These are phyloP conservation scores for Tolmerus cingulatus DNA, from an alignment of 2,888 invertebrate species.

Conservation along the genomic window DNA sequence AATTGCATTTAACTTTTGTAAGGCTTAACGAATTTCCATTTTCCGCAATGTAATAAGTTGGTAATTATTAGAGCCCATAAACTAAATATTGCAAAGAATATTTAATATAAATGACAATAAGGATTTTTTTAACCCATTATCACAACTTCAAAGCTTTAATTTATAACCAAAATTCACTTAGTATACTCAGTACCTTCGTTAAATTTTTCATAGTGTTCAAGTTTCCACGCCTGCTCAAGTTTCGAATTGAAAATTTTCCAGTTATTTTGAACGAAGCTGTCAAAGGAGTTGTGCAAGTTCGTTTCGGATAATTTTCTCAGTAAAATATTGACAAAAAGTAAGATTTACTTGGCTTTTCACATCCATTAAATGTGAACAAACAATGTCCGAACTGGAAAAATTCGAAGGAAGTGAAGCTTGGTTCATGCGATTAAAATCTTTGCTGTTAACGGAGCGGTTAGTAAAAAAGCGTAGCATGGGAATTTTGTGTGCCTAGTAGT, in stretches of 20 bases:
- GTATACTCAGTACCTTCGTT: not conserved
- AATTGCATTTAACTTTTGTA: not conserved
- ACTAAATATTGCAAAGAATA: no score
- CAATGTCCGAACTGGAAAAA: constrained; percentile 59
- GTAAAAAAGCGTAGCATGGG: constrained; percentile 47
- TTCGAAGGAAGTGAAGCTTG: constrained; percentile 58
- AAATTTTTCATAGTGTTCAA: not conserved
- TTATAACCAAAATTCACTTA: not conserved
- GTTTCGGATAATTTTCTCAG: not conserved
- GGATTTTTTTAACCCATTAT: not conserved
- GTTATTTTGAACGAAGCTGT: not conserved
- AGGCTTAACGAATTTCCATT: not conserved
- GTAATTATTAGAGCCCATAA: no score
- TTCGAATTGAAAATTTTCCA: constrained; percentile 6
- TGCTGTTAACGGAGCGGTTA: constrained; percentile 59
- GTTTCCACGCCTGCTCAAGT: not conserved
- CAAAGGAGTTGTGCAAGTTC: not conserved
- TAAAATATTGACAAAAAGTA: not conserved
- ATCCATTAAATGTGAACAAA: not conserved
- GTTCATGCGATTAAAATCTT: constrained; percentile 56
- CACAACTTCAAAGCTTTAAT: not conserved
- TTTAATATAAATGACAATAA: not conserved
- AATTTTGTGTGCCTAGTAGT: not conserved
- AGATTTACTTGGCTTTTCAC: not conserved
- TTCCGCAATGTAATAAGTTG: not conserved